A percentile compares a stretch with the other conserved stretches of the same genome.
phyloP scores from a whole-genome alignment of 1,140 invertebrate genomes.

The Laupala kohalensis region DNA sequence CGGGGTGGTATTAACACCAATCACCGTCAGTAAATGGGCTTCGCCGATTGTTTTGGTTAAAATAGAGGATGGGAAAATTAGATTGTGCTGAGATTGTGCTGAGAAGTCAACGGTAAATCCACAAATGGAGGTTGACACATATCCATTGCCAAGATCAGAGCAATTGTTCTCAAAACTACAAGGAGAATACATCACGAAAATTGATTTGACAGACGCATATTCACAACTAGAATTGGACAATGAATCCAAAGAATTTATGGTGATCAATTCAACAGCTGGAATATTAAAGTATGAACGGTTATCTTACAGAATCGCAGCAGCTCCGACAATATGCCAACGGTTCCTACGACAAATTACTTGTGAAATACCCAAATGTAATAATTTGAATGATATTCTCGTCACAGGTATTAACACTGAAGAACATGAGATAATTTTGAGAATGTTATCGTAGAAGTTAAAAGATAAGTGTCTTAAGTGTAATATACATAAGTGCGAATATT shows the following conservation, averaged over 20 bases:
- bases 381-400: not conserved
- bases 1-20: not conserved
- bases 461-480: no score
- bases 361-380: not conserved
- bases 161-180: not conserved
- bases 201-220: not conserved
- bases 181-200: not conserved
- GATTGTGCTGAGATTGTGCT: not conserved
- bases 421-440: no score
- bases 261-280: no score
- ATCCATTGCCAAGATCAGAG: not conserved
- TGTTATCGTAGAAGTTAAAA: no score
- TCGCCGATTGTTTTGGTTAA: not conserved
- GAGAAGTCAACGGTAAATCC: not conserved
- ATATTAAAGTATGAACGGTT: not conserved
- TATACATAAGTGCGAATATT: no score
- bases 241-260: not conserved
- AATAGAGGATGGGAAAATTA: not conserved
- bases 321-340: not conserved
- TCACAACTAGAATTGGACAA: not conserved
- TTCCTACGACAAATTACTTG: not conserved
- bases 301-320: not conserved
- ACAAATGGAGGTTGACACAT: not conserved
- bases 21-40: not conserved
- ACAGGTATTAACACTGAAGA: no score